phyloP scores from a whole-genome alignment of 2,888 invertebrate species.

The Ephialtes manifestator region DNA sequence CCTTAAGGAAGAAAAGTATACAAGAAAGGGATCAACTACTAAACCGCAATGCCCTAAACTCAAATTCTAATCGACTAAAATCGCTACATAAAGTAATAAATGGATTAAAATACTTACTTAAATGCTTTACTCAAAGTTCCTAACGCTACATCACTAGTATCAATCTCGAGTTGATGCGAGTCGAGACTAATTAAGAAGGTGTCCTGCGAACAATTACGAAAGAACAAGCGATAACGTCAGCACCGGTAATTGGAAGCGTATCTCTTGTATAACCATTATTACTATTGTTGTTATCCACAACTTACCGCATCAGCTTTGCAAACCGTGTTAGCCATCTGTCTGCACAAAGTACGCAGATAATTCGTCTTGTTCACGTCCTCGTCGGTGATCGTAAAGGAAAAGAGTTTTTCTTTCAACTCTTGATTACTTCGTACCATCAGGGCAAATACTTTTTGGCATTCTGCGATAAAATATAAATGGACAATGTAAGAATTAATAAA shows the following conservation, averaged over 20 bases:
- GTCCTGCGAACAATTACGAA: conserved; percentile 88
- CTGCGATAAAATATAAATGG: conserved; percentile 85
- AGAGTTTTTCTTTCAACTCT: conserved; percentile 94
- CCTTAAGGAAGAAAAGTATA: conserved; percentile 24
- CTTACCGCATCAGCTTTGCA: conserved; percentile 97
- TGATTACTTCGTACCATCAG: conserved; percentile 95
- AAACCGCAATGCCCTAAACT: conserved; percentile 33
- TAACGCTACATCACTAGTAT: conserved; percentile 94
- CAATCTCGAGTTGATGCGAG: conserved; percentile 94
- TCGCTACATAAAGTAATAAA: conserved; percentile 37
- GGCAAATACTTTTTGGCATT: conserved; percentile 96
- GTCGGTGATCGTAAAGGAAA: conserved; percentile 94
- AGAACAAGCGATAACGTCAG: conserved; percentile 75
- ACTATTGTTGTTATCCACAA: conserved; percentile 24
- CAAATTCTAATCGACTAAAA: conserved; percentile 46
- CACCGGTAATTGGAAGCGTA: not conserved
- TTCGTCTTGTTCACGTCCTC: conserved; percentile 93
- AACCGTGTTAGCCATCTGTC: conserved; percentile 96
- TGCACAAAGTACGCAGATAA: conserved; percentile 94
- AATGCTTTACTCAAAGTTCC: conserved; percentile 97
- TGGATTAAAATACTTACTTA: conserved; percentile 87
- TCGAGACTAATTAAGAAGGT: conserved; percentile 93
- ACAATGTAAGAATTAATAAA: conserved; percentile 25
- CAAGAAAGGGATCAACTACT: conserved; percentile 28
- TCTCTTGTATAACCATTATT: conserved; percentile 13